Base-by-base conservation (phyloP, 1,140 invertebrate genomes). In the Cryptotermes secundus region DNA sequence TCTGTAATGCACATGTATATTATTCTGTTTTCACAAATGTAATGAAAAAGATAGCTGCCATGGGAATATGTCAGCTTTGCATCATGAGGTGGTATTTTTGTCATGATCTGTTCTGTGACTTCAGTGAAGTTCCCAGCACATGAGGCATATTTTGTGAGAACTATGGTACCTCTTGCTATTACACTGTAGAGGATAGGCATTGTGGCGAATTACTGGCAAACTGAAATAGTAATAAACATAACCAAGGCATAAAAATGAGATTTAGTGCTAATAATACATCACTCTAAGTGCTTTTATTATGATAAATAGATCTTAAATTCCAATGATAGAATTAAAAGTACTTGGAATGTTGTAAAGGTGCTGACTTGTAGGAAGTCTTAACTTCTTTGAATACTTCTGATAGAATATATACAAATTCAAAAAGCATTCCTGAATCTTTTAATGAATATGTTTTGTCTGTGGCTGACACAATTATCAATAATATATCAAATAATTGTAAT, bases 1-100 rank as follows among this genome's bases (percentile, higher is more conserved):
- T 98, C 97, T 84, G 97, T 97, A 82, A 98, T 98, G 87, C 97
- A 98, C 90, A 99, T 94, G 89, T 97, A 98, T 87, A 98, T 93
- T 86, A 98, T 93, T 87, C 93, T 92, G 88, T 97, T 94, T 90
- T 98, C 96, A 86, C 93, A 94, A 84, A 97, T 94, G 87, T 98
- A 99, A 89, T 98, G 97, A 89, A 98, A 98, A 80, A 98, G 90
- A 90, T 97, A 98, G 87, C 95, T 96, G 87, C 96, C 96, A 91
- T 98, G 97, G 0, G 96, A 96, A 88, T 98, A 97, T 12, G 97
- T 98, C 81, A 98, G 91, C 90, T 97, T 97, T 86, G 96, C 94
- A 92, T 98, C 94, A 82, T 96, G 93, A 2, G 94, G 92, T 42
- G 95, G 92, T 88, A 98, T 98, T 90, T 96, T 96, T 0, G 93